Percentiles rank a stretch among this genome's conserved stretches.
These are phyloP conservation scores for Plotosus lineatus DNA, from an alignment of 2,113 vertebrate species.

Conservation along the genomic window DNA sequence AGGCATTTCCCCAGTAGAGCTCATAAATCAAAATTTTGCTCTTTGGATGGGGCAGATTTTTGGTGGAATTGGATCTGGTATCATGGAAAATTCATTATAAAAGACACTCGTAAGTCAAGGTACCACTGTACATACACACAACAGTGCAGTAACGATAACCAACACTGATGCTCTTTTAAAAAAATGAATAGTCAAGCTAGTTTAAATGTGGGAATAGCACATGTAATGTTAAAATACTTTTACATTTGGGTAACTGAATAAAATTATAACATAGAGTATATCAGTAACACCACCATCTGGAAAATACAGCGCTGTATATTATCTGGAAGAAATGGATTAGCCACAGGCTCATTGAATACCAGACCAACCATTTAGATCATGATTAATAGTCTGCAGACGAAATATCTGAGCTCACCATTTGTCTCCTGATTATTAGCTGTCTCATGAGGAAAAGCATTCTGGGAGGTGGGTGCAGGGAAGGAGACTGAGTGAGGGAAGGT, in stretches of 20 bases:
- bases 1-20: no score
- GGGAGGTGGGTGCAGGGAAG: slow-evolving; percentile 62
- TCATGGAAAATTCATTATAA: no score
- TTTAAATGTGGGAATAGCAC: neutral
- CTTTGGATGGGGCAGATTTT: no score
- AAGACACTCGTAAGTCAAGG: no score
- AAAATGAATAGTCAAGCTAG: no score
- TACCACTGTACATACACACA: no score
- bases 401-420: slow-evolving; percentile 63
- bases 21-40: no score
- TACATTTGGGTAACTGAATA: neutral
- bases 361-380: neutral
- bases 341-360: neutral
- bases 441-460: slow-evolving; percentile 71
- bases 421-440: slow-evolving; percentile 67
- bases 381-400: neutral
- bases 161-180: no score
- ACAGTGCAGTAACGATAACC: no score
- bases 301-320: neutral
- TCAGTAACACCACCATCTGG: neutral
- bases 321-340: neutral
- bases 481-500: slow-evolving; percentile 67
- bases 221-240: neutral
- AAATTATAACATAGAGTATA: neutral
- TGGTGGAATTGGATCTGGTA: no score